Evolutionary conservation across 1,140 invertebrate genomes (phyloP), one percentile per base, ranked within the genome.

Genomic region (Diorhabda sublineata): DNA sequence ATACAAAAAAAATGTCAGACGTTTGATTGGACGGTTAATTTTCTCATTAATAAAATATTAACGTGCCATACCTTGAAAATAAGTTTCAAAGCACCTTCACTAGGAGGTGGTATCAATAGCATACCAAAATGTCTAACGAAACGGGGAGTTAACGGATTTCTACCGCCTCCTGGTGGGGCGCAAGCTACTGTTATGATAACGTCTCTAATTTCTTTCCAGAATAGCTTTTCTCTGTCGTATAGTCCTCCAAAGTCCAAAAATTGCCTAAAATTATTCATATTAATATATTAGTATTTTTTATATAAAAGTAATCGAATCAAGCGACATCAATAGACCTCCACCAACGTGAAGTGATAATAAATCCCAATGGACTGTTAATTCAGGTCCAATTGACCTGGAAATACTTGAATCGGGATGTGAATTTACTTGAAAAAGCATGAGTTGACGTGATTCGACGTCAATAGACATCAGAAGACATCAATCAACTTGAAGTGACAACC

Each of bases 111-210:
- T 74, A 91, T 91, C 74, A 86, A 88, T 76, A 88, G 85, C 85
- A 89, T 88, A 8, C 90, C 93, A 80, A 97, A 95, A 82, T 96
- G 94, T 5, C 95, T 84, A 1, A 94, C 84, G 77, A 96, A 95
- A 72, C 95, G 83, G 1, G 90, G 89, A 0, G 93, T 94, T 0
- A 97, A 82, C 0, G 90, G 88, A 80, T 95, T 96, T 66, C 94
- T 84, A 2, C 93, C 93, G 9, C 94, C 94, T 11, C 94, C 94
- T 2, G 94, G 93, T 41, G 93, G 94, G 2, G 92, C 94, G 85
- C 95, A 96, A 3, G 92, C 93, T 45, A 87, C 87, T 5, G 87
- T 85, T 42, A 96, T 78, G n/a, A 94, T 89, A 26, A 96, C 88
- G 78, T 96, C 92, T 63, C 90, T 79, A n/a, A 97, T 87, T 42